These are phyloP conservation scores for Trachymyrmex septentrionalis DNA, from an alignment of 1,140 invertebrate species.

Conservation along the genomic window DNA sequence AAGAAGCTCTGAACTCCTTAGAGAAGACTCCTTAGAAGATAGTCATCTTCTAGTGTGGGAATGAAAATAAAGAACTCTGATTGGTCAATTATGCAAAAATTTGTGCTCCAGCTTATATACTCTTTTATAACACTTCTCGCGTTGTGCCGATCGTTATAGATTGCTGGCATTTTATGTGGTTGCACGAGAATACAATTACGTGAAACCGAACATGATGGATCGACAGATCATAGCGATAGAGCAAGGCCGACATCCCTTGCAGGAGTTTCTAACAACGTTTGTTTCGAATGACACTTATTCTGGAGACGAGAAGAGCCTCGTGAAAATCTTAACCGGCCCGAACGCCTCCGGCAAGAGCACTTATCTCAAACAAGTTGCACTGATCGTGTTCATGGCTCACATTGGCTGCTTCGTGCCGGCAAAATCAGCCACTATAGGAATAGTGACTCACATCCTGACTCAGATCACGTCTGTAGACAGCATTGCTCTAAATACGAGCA, in stretches of 20 bases:
- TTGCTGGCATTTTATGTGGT: slow-evolving; percentile 91
- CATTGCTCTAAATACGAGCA: slow-evolving; percentile 92
- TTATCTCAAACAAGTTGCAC: slow-evolving; percentile 94
- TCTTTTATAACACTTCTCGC: neutral
- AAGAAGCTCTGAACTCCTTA: neutral
- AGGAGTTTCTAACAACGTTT: slow-evolving; percentile 90
- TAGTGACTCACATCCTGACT: slow-evolving; percentile 92
- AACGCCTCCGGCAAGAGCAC: slow-evolving; percentile 97
- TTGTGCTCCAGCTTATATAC: neutral
- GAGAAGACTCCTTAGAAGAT: neutral
- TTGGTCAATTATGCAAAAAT: too few species aligned
- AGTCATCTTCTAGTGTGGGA: too few species aligned
- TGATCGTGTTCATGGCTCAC: slow-evolving; percentile 94
- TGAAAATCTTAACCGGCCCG: slow-evolving; percentile 95
- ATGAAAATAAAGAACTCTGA: too few species aligned
- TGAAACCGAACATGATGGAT: slow-evolving; percentile 89
- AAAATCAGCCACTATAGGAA: slow-evolving; percentile 89
- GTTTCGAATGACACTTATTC: slow-evolving; percentile 92
- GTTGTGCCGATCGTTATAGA: slow-evolving; percentile 84
- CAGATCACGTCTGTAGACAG: slow-evolving; percentile 92
- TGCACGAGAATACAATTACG: slow-evolving; percentile 91
- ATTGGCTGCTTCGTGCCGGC: slow-evolving; percentile 96
- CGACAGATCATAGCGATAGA: slow-evolving; percentile 89
- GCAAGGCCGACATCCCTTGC: slow-evolving; percentile 93
- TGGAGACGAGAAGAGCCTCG: slow-evolving; percentile 86